phyloP scores from a whole-genome alignment of 2,888 invertebrate species.

The Ochlodes sylvanus region DNA sequence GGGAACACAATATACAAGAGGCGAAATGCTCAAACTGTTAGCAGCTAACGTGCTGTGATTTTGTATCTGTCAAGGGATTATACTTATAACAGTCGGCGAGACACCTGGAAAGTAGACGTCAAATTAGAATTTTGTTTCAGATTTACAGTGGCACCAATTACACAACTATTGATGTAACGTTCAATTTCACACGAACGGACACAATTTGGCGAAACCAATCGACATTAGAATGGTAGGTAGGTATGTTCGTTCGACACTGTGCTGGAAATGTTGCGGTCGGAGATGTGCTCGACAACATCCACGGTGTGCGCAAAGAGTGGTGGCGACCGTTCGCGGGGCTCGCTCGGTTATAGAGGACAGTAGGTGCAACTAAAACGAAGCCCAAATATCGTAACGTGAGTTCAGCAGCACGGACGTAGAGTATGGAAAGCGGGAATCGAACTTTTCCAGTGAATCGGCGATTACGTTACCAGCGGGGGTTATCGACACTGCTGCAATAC shows the following conservation, averaged over 20 bases:
- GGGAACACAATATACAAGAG: conserved; percentile 38
- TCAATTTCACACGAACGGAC: conserved; percentile 54
- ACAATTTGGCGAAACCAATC: conserved; percentile 79
- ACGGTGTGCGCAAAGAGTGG: conserved; percentile 57
- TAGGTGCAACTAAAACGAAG: conserved; percentile 34
- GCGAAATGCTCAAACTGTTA: conserved; percentile 67
- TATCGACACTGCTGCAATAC: conserved; percentile 15
- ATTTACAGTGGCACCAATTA: conserved; percentile 75
- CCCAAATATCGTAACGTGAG: conserved; percentile 17
- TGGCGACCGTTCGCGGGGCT: conserved; percentile 44
- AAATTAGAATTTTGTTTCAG: conserved; percentile 84
- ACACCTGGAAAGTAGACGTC: conserved; percentile 84
- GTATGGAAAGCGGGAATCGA: conserved; percentile 32
- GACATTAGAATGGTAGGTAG: conserved; percentile 35
- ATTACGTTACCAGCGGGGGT: conserved; percentile 35
- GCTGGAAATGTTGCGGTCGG: conserved; percentile 55
- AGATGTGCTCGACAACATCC: conserved; percentile 70
- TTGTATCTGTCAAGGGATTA: conserved; percentile 75
- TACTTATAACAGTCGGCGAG: conserved; percentile 81
- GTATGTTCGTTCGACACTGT: conserved; percentile 57
- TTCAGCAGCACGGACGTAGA: conserved; percentile 34
- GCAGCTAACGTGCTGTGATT: conserved; percentile 77
- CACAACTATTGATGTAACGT: conserved; percentile 53
- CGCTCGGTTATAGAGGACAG: not conserved
- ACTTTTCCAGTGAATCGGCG: conserved; percentile 14